phyloP scores from a whole-genome alignment of 2,888 invertebrate genomes.

The Carpatolechia fugitivella region DNA sequence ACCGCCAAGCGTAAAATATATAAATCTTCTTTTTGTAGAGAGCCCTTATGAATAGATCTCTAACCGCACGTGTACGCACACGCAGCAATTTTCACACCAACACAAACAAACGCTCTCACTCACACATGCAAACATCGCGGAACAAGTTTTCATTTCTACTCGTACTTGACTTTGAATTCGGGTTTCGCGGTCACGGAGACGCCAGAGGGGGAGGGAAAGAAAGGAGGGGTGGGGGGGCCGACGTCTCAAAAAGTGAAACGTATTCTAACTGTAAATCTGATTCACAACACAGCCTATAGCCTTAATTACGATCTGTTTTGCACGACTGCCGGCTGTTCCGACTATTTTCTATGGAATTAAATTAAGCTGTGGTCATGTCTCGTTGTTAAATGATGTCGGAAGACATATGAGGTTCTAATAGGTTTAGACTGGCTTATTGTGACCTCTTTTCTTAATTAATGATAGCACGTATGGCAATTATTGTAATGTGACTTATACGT shows the following conservation, averaged over 20 bases:
- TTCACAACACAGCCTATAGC: slow-evolving; percentile 25
- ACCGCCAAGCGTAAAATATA: too few relatives aligned
- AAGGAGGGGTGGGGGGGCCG: slow-evolving; percentile 30
- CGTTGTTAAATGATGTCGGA: background rate
- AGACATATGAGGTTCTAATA: background rate
- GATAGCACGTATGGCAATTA: background rate
- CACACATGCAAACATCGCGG: background rate
- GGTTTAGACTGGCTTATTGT: background rate
- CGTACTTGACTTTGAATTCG: slow-evolving; percentile 61
- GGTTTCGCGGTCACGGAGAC: slow-evolving; percentile 60
- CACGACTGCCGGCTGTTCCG: slow-evolving; percentile 12
- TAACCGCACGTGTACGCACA: background rate
- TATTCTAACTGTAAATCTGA: slow-evolving; percentile 53
- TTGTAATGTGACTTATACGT: background rate
- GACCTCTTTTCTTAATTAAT: background rate
- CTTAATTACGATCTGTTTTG: slow-evolving; percentile 28
- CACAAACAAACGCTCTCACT: background rate
- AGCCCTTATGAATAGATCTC: background rate
- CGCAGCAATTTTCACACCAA: background rate
- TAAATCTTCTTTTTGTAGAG: too few relatives aligned
- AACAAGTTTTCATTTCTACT: slow-evolving; percentile 12
- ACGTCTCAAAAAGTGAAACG: slow-evolving; percentile 73
- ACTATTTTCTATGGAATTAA: background rate
- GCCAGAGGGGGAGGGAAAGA: slow-evolving; percentile 25
- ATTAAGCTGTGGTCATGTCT: background rate